phyloP scores from a whole-genome alignment of 2,797 vertebrate genomes.

The Paratrypauchen microcephalus region DNA sequence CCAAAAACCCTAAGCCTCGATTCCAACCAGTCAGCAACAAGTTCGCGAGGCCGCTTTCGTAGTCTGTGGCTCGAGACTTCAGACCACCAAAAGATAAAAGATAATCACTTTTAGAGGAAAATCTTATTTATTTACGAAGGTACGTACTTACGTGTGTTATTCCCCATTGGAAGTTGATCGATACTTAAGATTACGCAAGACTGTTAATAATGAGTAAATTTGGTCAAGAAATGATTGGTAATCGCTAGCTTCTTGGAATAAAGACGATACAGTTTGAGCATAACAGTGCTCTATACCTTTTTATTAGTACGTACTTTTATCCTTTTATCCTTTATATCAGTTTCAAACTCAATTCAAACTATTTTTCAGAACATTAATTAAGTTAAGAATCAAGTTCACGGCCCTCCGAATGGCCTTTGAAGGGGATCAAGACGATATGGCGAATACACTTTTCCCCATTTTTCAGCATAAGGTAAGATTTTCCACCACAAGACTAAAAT shows the following conservation, averaged over 20 bases:
- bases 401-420: slow-evolving; percentile 63
- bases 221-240: not conserved
- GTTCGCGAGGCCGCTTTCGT: slow-evolving; percentile 21
- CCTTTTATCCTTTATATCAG: not conserved
- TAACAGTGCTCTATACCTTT: not conserved
- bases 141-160: not conserved
- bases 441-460: slow-evolving; percentile 55
- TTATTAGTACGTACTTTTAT: not conserved
- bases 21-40: slow-evolving; percentile 48
- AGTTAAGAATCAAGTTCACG: slow-evolving; percentile 45
- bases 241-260: slow-evolving; percentile 24
- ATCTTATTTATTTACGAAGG: slow-evolving; percentile 7
- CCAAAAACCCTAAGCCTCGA: not conserved
- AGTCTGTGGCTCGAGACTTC: slow-evolving; percentile 1
- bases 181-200: not conserved
- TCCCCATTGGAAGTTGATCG: not conserved
- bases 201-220: not conserved
- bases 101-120: not conserved
- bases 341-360: not conserved
- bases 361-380: slow-evolving; percentile 47
- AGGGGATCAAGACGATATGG: slow-evolving; percentile 37
- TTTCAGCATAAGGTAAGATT: slow-evolving; percentile 50
- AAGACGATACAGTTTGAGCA: slow-evolving; percentile 4
- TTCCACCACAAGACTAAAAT: not conserved
- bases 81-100: not conserved